Percentiles rank a stretch among this genome's conserved stretches.
Conservation (phyloP, 1,140 invertebrate species). For the Teleopsis dalmanni region DNA sequence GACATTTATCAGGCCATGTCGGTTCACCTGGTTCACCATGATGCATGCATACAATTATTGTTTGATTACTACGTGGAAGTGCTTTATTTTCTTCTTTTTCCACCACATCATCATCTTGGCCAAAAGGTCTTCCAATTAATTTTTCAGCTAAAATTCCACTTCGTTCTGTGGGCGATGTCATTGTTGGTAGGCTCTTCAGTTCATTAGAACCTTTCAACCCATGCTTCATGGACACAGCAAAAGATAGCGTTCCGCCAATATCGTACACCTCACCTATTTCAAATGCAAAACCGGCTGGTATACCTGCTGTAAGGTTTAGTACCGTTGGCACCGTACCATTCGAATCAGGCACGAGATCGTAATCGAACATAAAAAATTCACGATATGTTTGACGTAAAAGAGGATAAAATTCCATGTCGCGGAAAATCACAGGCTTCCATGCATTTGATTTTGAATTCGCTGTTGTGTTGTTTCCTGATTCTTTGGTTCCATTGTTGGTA, state of each 20-base stretch:
- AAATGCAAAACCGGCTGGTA: conserved; percentile 56
- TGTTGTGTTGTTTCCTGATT: conserved; percentile 11
- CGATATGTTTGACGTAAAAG: conserved; percentile 58
- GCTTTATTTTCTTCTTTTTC: conserved; percentile 4
- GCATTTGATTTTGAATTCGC: conserved; percentile 8
- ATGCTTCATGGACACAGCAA: conserved; percentile 56
- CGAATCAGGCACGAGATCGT: conserved; percentile 51
- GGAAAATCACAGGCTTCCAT: conserved; percentile 26
- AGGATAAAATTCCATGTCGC: conserved; percentile 43
- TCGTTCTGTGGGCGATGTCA: conserved; percentile 17
- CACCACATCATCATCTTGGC: conserved; percentile 5
- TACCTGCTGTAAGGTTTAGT: conserved; percentile 55
- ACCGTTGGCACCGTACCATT: conserved; percentile 54
- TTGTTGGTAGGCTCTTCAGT: conserved; percentile 37
- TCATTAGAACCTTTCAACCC: conserved; percentile 42
- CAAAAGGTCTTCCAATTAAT: conserved; percentile 24
- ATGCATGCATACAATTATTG: conserved; percentile 54
- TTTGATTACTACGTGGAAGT: conserved; percentile 34
- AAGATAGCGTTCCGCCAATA: conserved; percentile 60
- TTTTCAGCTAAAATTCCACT: conserved; percentile 32
- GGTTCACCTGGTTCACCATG: conserved; percentile 49
- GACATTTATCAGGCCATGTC: conserved; percentile 50
- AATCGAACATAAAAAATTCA: conserved; percentile 65
- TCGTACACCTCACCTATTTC: conserved; percentile 58
- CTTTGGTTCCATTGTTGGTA: background rate